Base-by-base conservation (phyloP, 1,140 invertebrate species). In the Leptestheria dahalacensis region DNA sequence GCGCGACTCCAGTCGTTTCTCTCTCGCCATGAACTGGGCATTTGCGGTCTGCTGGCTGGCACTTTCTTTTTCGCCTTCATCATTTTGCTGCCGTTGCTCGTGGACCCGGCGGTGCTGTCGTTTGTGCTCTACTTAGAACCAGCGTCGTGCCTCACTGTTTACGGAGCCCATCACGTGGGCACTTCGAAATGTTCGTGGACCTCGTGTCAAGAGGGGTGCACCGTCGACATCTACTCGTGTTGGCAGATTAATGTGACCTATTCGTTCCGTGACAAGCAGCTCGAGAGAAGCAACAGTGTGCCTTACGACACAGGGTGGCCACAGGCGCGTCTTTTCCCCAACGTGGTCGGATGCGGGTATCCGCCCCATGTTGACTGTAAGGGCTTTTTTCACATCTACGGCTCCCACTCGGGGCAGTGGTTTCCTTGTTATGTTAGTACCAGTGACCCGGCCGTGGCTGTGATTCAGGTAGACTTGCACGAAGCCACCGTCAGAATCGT, bases 301-400 rank as follows among this genome's bases (percentile, higher is more conserved):
- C 33, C 33, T 26, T 20, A 52, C 25, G 12, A 21, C 28, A 20
- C 18, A 54, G 15, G n/a, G 29, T 53, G 26, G 51, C 23, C n/a
- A 52, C 52, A 15, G 9, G 53, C 60, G 26, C 63, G 65, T 11
- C 61, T 72, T 9, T 66, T 65, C 48, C 69, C 69, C 3, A 72
- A 69, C 61, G 65, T 68, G 24, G 62, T 67, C 48, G 69, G 70
- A 3, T 72, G 70, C 61, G 68, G 70, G 12, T 70, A 69, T 54
- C 67, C 68, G 41, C 66, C 68, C 18, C 65, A 68, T 15, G 59
- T 65, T 12, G 50, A 65, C 24, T 72, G 70, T 59, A 26, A 49
- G n/a, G 59, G 66, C 1, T 71, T 68, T 61, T 64, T 60, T 59
- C 48, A 50, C 11, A 60, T 52, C 21, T 66, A 64, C 61, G 61